Evolutionary conservation across 2,797 vertebrate genomes (phyloP).

Genomic region (Pangasius macronema): DNA sequence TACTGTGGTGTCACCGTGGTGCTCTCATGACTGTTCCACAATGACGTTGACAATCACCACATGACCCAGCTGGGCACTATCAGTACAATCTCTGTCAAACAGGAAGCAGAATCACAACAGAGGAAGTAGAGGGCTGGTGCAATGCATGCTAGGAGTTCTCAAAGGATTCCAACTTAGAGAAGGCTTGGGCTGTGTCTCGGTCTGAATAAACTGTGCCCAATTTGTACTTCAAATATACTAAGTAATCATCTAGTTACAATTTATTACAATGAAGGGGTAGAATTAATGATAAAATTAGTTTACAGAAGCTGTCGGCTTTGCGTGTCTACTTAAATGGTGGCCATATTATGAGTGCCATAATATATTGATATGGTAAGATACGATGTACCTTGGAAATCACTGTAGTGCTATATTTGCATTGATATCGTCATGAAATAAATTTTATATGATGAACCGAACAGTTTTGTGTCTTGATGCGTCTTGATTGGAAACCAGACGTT

Average conservation of each 20-base stretch:
- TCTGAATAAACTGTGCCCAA: slow-evolving; percentile 68
- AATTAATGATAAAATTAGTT: slow-evolving; percentile 76
- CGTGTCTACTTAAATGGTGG: slow-evolving; percentile 83
- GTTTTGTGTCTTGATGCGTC: slow-evolving; percentile 54
- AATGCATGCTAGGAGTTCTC: slow-evolving; percentile 81
- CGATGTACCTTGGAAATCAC: slow-evolving; percentile 84
- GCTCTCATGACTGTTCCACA: slow-evolving; percentile 23
- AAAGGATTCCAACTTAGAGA: slow-evolving; percentile 55
- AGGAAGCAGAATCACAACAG: slow-evolving; percentile 63
- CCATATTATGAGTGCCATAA: slow-evolving; percentile 84
- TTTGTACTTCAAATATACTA: slow-evolving; percentile 69
- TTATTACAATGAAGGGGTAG: slow-evolving; percentile 70
- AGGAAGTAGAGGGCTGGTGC: slow-evolving; percentile 75
- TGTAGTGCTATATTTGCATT: slow-evolving; percentile 87
- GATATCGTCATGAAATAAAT: slow-evolving; percentile 87
- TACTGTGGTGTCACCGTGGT: not conserved
- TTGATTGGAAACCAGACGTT: not conserved
- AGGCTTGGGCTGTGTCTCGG: slow-evolving; percentile 54
- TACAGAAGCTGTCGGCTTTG: slow-evolving; percentile 81
- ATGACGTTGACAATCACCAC: slow-evolving; percentile 42
- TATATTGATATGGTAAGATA: slow-evolving; percentile 86
- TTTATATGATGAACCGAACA: slow-evolving; percentile 78
- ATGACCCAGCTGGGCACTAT: slow-evolving; percentile 35
- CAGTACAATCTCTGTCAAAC: slow-evolving; percentile 59
- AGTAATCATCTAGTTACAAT: slow-evolving; percentile 71